Evolutionary conservation across 1,140 invertebrate genomes (phyloP).

Genomic region (Polypedilum pembai): DNA sequence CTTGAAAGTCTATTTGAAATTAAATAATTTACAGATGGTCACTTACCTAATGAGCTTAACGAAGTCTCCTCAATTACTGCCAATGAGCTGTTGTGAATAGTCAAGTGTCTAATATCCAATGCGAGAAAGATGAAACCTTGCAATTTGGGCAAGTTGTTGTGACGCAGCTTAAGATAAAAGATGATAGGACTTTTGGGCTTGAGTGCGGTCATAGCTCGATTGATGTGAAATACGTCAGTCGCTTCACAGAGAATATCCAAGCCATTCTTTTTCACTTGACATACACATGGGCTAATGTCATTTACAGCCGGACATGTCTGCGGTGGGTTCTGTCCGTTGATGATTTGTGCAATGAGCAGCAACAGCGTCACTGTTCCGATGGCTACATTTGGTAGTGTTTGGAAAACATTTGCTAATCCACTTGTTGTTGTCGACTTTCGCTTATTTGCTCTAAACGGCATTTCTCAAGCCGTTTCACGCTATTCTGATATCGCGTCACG

Average conservation of each 20-base stretch:
- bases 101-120: conserved; percentile 75
- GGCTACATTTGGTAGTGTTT: not conserved
- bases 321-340: conserved; percentile 32
- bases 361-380: not conserved
- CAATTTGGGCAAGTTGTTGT: conserved; percentile 73
- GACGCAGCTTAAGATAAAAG: conserved; percentile 76
- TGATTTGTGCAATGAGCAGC: not conserved
- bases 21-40: not conserved
- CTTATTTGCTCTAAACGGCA: conserved; percentile 1
- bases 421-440: conserved; percentile 10
- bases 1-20: no score
- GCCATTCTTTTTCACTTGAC: conserved; percentile 75
- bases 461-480: conserved; percentile 12
- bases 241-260: conserved; percentile 79
- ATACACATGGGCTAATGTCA: conserved; percentile 70
- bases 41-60: conserved; percentile 70
- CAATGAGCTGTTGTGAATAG: conserved; percentile 77
- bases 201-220: conserved; percentile 63
- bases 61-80: conserved; percentile 79
- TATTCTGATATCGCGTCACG: conserved; percentile 16
- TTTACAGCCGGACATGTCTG: conserved; percentile 63
- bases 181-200: conserved; percentile 69
- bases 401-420: not conserved
- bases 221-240: conserved; percentile 64
- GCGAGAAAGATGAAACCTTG: conserved; percentile 79